Evolutionary conservation across 1,140 invertebrate genomes (phyloP), one percentile per base, ranked within the genome.

Genomic region (Meloidogyne hapla): DNA sequence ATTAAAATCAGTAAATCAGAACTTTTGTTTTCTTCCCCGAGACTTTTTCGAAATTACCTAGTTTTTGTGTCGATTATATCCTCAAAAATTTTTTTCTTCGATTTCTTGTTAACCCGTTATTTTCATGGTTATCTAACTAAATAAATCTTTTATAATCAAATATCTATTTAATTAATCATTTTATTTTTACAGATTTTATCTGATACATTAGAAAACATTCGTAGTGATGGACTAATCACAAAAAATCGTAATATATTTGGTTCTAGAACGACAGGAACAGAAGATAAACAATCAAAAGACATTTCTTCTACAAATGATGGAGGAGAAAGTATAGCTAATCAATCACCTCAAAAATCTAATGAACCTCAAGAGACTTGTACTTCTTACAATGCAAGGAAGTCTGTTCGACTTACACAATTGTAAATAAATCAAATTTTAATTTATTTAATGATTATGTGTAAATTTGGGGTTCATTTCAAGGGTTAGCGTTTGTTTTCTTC

Each of bases 181-280:
- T 71, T 33, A 42, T 21, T 23, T 23, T n/a, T 70, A 21, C 26
- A 72, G 67, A 70, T 45, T 4, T 33, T 76, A 38, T 42, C 67
- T 21, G 61, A 76, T 25, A 45, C 68, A 18, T n/a, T 76, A 15
- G 75, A 76, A 21, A 38, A 56, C 18, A 68, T 68, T 25, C 45
- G 75, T 28, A 64, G 33, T 26, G 75, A 67, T 64, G 75, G 75
- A 28, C 61, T 76, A n/a, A 23, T 76, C 18, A 61, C 56, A 21
- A 71, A 71, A 74, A 62, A 25, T 23, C 75, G 75, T 26, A n/a
- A n/a, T n/a, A 28, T 25, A 25, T n/a, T 70, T 25, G 69, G 28
- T 10, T 38, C 10, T 33, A 23, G 42, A 70, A n/a, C 68, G n/a
- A 26, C 18, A 26, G 33, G 68, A 23, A 56, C 26, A 42, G 56